phyloP scores from a whole-genome alignment of 64 coral and sea anemone genomes.

The Acropora tenuis region DNA sequence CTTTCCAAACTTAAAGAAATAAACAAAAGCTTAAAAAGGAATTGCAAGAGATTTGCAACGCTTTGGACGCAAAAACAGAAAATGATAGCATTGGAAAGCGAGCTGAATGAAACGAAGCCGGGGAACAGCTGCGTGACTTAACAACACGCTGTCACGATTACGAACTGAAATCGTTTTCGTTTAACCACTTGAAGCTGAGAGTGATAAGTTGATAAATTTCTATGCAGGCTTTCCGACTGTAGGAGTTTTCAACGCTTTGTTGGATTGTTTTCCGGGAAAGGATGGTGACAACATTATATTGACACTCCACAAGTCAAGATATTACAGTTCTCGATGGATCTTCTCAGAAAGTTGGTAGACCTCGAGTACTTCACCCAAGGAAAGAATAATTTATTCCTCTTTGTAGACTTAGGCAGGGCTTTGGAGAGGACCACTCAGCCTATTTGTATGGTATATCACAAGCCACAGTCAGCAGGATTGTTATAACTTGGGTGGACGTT shows the following conservation, averaged over 20 bases:
- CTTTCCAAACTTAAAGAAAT: background rate
- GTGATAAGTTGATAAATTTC: conserved; percentile 8
- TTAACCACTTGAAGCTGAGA: background rate
- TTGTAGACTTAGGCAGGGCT: conserved; percentile 44
- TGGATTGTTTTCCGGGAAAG: background rate
- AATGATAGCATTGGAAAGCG: conserved; percentile 1
- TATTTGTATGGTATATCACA: conserved; percentile 47
- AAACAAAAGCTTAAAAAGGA: background rate
- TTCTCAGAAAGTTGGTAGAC: conserved; percentile 35
- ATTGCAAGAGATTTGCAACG: background rate
- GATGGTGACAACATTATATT: background rate
- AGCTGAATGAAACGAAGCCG: background rate
- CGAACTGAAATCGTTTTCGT: background rate
- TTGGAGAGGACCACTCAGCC: conserved; percentile 36
- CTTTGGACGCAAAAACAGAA: background rate
- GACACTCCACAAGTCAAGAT: too few relatives aligned
- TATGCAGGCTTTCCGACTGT: conserved; percentile 26
- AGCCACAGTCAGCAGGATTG: conserved; percentile 50
- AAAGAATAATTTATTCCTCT: conserved; percentile 41
- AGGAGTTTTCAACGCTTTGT: background rate
- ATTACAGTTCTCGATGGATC: too few relatives aligned
- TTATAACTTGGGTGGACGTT: conserved; percentile 52
- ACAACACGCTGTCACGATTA: background rate
- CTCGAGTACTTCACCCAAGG: conserved; percentile 9
- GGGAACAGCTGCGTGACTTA: background rate